phyloP scores from a whole-genome alignment of 2,797 vertebrate species.

The Pogoniulus pusillus region DNA sequence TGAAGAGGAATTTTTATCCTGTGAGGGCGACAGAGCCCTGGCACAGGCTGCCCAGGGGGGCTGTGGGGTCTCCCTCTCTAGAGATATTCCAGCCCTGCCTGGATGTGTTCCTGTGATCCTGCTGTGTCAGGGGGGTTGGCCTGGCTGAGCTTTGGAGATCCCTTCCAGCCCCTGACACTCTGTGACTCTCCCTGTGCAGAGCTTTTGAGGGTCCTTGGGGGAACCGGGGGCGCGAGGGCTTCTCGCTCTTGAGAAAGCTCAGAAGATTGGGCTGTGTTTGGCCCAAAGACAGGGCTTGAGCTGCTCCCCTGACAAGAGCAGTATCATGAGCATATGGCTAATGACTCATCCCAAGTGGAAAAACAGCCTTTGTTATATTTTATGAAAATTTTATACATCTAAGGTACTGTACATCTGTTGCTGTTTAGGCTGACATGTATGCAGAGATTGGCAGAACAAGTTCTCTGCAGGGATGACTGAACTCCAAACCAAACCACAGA shows the following conservation, averaged over 20 bases:
- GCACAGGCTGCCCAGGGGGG: no score
- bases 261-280: background rate
- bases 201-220: background rate
- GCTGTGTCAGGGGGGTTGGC: no score
- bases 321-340: slow-evolving; percentile 80
- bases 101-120: no score
- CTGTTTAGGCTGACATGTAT: slow-evolving; percentile 84
- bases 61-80: no score
- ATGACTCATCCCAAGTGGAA: slow-evolving; percentile 82
- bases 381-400: slow-evolving; percentile 80
- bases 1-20: no score
- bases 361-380: slow-evolving; percentile 79
- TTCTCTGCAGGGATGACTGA: slow-evolving; percentile 80
- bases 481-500: slow-evolving; percentile 84
- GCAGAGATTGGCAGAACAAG: slow-evolving; percentile 81
- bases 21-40: no score
- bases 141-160: no score
- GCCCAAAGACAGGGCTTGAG: slow-evolving; percentile 57
- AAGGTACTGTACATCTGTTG: slow-evolving; percentile 82
- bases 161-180: no score
- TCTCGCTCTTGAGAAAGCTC: background rate
- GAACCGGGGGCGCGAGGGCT: background rate
- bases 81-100: no score
- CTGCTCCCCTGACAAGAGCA: slow-evolving; percentile 60
- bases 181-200: background rate